phyloP scores from a whole-genome alignment of 2,113 vertebrate genomes.

The Crotophaga sulcirostris region DNA sequence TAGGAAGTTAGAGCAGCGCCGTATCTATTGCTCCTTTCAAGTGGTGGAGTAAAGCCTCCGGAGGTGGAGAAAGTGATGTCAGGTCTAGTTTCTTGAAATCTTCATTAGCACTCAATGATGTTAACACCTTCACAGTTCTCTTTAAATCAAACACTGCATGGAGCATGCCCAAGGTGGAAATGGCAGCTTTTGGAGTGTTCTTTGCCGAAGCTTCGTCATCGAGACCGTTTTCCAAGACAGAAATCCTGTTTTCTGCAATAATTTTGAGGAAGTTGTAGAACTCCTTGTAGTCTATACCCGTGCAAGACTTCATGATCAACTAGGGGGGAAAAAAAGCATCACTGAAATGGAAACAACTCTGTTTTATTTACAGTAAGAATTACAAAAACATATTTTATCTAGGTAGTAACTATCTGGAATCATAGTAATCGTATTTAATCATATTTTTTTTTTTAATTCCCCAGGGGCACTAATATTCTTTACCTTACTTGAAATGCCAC shows the following conservation, averaged over 20 bases:
- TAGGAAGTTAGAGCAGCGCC: background rate
- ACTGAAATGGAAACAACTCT: background rate
- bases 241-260: constrained; percentile 85
- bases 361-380: background rate
- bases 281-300: constrained; percentile 91
- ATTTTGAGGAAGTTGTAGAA: constrained; percentile 91
- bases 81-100: constrained; percentile 86
- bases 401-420: background rate
- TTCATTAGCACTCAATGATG: constrained; percentile 83
- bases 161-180: constrained; percentile 77
- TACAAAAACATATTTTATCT: background rate
- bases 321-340: background rate
- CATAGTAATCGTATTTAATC: accelerated
- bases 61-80: constrained; percentile 63
- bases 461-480: background rate
- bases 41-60: constrained; percentile 80
- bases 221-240: constrained; percentile 67
- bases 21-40: constrained; percentile 78
- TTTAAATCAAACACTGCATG: constrained; percentile 89
- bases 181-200: constrained; percentile 45
- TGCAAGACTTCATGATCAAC: constrained; percentile 95
- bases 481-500: background rate
- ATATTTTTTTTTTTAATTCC: background rate
- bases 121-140: constrained; percentile 81
- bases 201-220: constrained; percentile 60